phyloP scores from a whole-genome alignment of 37 sponge, comb jelly and placozoan genomes.

The Chondrosia reniformis region DNA sequence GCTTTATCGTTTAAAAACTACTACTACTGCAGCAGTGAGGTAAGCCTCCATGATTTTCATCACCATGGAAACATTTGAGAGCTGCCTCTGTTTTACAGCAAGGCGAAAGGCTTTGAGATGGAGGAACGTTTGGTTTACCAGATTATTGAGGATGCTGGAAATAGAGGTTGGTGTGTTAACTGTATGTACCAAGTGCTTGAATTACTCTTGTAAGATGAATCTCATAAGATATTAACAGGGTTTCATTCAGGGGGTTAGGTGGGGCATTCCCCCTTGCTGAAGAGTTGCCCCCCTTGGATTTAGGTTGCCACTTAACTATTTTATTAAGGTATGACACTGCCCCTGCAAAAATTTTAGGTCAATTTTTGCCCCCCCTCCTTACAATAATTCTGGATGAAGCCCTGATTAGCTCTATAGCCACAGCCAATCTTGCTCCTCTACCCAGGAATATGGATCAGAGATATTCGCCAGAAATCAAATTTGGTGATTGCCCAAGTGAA shows the following conservation, averaged over 20 bases:
- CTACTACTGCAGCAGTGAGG: constrained; percentile 41
- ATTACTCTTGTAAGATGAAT: too few species aligned
- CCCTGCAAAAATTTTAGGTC: too few species aligned
- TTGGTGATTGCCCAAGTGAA: constrained; percentile 55
- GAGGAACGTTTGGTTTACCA: constrained; percentile 92
- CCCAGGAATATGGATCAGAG: constrained; percentile 88
- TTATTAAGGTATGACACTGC: too few species aligned
- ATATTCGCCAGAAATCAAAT: constrained; percentile 75
- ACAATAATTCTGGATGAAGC: too few species aligned
- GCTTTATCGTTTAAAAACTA: constrained; percentile 58
- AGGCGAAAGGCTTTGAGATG: constrained; percentile 79
- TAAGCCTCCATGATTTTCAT: not conserved
- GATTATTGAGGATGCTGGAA: constrained; percentile 82
- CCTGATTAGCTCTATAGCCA: too few species aligned
- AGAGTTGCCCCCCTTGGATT: too few species aligned
- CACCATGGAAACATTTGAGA: not conserved
- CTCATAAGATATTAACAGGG: too few species aligned
- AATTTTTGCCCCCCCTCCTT: too few species aligned
- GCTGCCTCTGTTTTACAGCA: constrained; percentile 32
- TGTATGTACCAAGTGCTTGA: not conserved
- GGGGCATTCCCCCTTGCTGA: too few species aligned
- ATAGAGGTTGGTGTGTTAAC: constrained; percentile 47
- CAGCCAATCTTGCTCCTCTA: not conserved
- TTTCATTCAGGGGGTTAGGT: too few species aligned
- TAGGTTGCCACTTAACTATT: too few species aligned